These are phyloP conservation scores for Crotalus helleri DNA, from an alignment of 2,113 vertebrate genomes.

Conservation along the genomic window DNA sequence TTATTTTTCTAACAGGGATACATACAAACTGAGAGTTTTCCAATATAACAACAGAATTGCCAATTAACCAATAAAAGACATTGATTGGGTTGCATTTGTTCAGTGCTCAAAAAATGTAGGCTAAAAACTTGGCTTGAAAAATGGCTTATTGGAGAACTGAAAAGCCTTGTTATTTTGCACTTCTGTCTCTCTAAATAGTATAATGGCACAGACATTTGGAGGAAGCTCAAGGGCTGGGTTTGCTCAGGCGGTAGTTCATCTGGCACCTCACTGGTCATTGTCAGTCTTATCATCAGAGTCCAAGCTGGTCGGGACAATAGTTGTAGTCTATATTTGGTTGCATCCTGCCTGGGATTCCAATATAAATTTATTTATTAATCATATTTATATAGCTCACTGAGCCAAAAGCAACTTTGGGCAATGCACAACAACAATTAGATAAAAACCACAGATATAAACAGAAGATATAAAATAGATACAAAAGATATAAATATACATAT, in stretches of 20 bases:
- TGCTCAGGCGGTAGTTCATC: not conserved
- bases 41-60: not conserved
- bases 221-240: not conserved
- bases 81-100: not conserved
- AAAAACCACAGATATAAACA: not conserved
- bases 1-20: not conserved
- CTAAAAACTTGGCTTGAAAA: not conserved
- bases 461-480: not conserved
- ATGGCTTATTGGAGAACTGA: not conserved
- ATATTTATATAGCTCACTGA: not conserved
- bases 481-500: not conserved
- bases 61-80: not conserved
- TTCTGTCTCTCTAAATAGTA: not conserved
- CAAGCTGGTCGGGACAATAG: not conserved
- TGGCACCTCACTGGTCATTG: not conserved
- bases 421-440: not conserved
- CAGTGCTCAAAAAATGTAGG: not conserved
- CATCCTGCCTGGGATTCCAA: not conserved
- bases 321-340: not conserved
- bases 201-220: not conserved
- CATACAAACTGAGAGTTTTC: not conserved
- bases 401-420: not conserved
- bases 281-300: not conserved
- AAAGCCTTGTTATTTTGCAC: not conserved
- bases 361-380: not conserved